Percentiles rank a stretch among this genome's conserved stretches.
phyloP scores from a whole-genome alignment of 2,888 invertebrate genomes.

The Lingula anatina region DNA sequence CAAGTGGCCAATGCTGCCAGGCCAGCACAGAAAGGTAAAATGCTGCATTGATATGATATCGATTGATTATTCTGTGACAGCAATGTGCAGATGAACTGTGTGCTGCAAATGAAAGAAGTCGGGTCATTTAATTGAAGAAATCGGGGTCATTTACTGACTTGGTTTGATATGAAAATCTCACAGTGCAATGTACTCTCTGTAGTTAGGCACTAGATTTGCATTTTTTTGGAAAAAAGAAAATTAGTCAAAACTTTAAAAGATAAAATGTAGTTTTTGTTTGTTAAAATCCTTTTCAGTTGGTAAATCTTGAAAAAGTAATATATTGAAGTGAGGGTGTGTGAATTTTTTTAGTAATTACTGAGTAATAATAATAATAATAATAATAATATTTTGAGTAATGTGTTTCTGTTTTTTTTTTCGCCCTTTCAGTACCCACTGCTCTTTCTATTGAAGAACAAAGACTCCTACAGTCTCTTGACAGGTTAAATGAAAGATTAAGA shows the following conservation, averaged over 20 bases:
- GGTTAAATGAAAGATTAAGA: conserved; percentile 42
- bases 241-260: too few species aligned
- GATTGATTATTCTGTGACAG: not conserved
- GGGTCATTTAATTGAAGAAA: too few species aligned
- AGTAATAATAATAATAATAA: not conserved
- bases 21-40: not conserved
- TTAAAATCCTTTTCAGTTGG: too few species aligned
- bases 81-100: not conserved
- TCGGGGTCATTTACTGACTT: too few species aligned
- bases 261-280: too few species aligned
- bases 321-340: not conserved
- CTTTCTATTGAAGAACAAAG: conserved; percentile 45
- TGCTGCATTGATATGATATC: not conserved
- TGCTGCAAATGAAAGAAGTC: not conserved
- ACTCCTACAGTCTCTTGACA: conserved; percentile 42
- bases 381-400: not conserved
- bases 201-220: too few species aligned
- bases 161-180: too few species aligned
- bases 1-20: conserved; percentile 14
- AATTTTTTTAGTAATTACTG: not conserved
- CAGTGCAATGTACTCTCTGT: too few species aligned
- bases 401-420: not conserved
- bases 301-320: too few species aligned
- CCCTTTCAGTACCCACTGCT: conserved; percentile 30
- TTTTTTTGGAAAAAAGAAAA: too few species aligned